These are phyloP conservation scores for Cantharis flavilabris DNA, from an alignment of 2,888 invertebrate species.

Conservation along the genomic window DNA sequence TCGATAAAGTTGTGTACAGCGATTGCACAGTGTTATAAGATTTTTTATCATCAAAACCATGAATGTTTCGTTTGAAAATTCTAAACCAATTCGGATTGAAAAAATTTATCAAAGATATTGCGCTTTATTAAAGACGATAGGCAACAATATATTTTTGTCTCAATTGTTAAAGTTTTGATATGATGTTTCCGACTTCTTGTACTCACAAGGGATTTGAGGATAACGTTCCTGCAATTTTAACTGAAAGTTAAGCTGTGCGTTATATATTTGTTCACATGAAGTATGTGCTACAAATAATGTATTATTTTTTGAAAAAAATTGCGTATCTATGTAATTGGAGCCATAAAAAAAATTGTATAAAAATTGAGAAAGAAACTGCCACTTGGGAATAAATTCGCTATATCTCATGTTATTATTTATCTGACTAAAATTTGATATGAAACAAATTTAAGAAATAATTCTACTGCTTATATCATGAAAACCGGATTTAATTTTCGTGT, in stretches of 20 bases:
- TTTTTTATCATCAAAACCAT: not conserved
- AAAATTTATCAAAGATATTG: not conserved
- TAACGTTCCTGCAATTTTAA: not conserved
- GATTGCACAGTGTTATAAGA: no score
- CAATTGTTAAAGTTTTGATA: not conserved
- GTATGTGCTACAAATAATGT: not conserved
- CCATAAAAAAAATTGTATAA: not conserved
- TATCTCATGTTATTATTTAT: not conserved
- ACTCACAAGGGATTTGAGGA: not conserved
- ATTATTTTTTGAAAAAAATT: not conserved
- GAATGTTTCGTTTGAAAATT: not conserved
- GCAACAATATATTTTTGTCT: not conserved
- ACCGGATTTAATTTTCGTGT: not conserved
- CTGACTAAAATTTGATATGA: not conserved
- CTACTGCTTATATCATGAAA: not conserved
- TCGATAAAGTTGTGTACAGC: no score
- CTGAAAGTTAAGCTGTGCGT: not conserved
- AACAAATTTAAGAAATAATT: not conserved
- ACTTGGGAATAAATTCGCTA: not conserved
- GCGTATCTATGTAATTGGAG: not conserved
- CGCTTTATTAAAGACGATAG: not conserved
- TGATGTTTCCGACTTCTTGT: not conserved
- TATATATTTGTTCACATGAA: not conserved
- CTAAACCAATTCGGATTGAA: not conserved
- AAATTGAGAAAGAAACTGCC: not conserved